These are phyloP conservation scores for Helicoverpa zea DNA, from an alignment of 1,140 invertebrate species.

Conservation along the genomic window DNA sequence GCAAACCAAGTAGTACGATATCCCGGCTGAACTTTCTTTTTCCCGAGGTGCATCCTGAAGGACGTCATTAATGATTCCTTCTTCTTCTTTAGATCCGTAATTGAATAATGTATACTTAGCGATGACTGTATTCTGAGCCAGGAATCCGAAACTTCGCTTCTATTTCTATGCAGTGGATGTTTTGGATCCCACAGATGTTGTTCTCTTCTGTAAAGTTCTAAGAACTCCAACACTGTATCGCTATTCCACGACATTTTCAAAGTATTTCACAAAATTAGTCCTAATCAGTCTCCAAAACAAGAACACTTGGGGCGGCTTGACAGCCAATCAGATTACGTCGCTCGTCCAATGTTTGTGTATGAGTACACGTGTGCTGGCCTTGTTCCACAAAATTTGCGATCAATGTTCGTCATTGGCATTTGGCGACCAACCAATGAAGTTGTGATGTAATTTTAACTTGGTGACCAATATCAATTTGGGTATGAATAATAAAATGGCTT, in stretches of 20 bases:
- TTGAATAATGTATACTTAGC: conserved; percentile 70
- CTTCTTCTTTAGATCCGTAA: conserved; percentile 77
- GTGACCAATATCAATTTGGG: no score
- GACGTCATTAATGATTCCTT: conserved; percentile 80
- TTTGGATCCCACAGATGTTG: conserved; percentile 63
- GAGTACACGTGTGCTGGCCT: conserved; percentile 65
- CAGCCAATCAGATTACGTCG: conserved; percentile 66
- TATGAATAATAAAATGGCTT: not conserved
- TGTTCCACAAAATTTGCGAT: conserved; percentile 71
- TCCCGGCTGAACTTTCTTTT: conserved; percentile 65
- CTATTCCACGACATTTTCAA: conserved; percentile 59
- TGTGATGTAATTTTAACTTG: conserved; percentile 1
- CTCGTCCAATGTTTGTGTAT: conserved; percentile 76
- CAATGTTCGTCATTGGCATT: conserved; percentile 66
- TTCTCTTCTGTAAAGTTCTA: conserved; percentile 61
- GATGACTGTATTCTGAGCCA: conserved; percentile 69
- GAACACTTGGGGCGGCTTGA: conserved; percentile 51
- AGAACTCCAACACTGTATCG: conserved; percentile 59
- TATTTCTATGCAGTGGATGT: conserved; percentile 61
- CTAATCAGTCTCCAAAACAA: conserved; percentile 51
- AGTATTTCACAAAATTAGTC: conserved; percentile 42
- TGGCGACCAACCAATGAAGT: conserved; percentile 61
- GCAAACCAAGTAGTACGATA: conserved; percentile 76
- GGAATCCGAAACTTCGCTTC: conserved; percentile 60
- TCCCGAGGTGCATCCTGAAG: conserved; percentile 74